Conservation (phyloP, 1,140 invertebrate species). For the Bactericera cockerelli region DNA sequence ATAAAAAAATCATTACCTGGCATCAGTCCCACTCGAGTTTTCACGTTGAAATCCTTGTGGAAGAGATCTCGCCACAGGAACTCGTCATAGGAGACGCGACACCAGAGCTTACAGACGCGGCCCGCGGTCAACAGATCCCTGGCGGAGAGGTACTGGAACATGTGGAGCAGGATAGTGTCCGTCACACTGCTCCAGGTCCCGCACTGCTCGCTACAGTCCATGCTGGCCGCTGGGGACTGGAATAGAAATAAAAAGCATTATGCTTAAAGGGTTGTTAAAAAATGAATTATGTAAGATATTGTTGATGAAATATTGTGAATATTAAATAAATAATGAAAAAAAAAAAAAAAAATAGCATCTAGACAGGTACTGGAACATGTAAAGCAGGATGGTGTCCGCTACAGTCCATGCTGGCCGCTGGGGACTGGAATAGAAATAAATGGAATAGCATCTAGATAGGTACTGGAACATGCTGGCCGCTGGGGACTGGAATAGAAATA, state of each 20-base stretch:
- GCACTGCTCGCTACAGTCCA: slow-evolving; percentile 13
- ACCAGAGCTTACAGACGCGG: slow-evolving; percentile 41
- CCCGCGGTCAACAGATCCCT: slow-evolving; percentile 39
- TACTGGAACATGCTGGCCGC: no score
- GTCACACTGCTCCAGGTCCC: slow-evolving; percentile 43
- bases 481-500: no score
- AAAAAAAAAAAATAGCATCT: no score
- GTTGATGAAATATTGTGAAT: no score
- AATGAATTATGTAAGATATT: no score
- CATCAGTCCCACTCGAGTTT: slow-evolving; percentile 40
- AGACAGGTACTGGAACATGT: slow-evolving; percentile 46
- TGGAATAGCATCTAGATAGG: no score
- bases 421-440: no score
- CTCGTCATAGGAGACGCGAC: slow-evolving; percentile 43
- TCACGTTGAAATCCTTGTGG: slow-evolving; percentile 46
- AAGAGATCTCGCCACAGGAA: slow-evolving; percentile 53
- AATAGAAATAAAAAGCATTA: no score
- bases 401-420: slow-evolving; percentile 37
- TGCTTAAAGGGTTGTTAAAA: no score
- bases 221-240: no score
- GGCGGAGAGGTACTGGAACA: slow-evolving; percentile 45
- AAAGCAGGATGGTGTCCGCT: slow-evolving; percentile 48
- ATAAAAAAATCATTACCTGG: slow-evolving; percentile 42
- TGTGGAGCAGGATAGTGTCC: slow-evolving; percentile 46
- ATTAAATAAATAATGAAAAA: no score